Base-by-base conservation (phyloP, 2,888 invertebrate genomes). In the Cryptops parisi region DNA sequence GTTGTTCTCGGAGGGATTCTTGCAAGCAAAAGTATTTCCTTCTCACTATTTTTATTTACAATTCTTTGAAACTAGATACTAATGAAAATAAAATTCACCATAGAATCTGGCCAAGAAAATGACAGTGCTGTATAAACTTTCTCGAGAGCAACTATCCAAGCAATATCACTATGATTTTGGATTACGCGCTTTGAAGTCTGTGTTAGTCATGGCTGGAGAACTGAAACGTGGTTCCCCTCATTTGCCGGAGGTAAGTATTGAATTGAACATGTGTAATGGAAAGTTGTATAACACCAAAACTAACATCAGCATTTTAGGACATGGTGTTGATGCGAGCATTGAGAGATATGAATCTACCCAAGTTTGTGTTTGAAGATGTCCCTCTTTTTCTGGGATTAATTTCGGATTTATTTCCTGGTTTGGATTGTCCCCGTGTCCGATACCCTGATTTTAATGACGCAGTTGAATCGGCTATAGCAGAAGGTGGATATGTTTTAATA, bases 101-200 rank as follows among this genome's bases (percentile, higher is more conserved):
- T 54, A 76, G 77, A 75, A 82, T 3, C 68, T 93, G 46, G 90
- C 91, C 0, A 91, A 90, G 68, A 93, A 93, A 70, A 90, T 93
- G 87, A 89, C 90, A 0, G 85, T 88, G 1, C 68, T 93, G 12
- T 93, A 93, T 69, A 82, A 83, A 63, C 73, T 93, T 56, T 87
- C 89, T 0, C 76, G 79, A 54, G 87, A 88, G 62, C 91, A 91
- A 67, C 72, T 93, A 47, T 91, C 91, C 1, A 88, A 90, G 65
- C 90, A 93, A 67, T 83, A 82, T 21, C 93, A 93, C 67, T 93
- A 93, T 68, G 91, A 93, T 69, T 93, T 91, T 80, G 90, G 93
- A 1, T 70, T 93, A 59, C 76, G 91, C 52, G 90, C 90, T 2
- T 71, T 93, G n/a, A 93, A 89, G 60, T 82, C 90, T 0, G 89